These are phyloP conservation scores for Pangasius sanitwongsei DNA, from an alignment of 2,797 vertebrate genomes.

Conservation along the genomic window DNA sequence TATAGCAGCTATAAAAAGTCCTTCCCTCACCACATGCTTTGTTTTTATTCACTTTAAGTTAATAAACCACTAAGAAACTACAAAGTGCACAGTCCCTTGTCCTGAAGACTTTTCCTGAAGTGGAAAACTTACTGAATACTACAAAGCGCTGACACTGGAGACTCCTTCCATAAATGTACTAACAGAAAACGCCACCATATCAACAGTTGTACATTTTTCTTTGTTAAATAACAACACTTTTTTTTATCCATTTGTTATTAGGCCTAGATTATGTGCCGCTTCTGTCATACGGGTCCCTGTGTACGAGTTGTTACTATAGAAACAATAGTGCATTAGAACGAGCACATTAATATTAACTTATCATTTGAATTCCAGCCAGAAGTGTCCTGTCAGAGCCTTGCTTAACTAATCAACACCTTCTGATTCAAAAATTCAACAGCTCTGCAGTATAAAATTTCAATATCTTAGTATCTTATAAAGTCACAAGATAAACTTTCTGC, in stretches of 20 bases:
- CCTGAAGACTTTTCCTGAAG: neutral
- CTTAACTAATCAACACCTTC: constrained; percentile 24
- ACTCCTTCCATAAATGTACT: neutral
- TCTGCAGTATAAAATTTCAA: neutral
- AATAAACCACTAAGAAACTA: neutral
- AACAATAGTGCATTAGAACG: neutral
- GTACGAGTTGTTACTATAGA: constrained; percentile 8
- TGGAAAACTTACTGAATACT: neutral
- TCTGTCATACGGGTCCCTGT: neutral
- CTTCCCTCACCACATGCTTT: neutral
- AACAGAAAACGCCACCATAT: neutral
- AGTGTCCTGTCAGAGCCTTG: neutral
- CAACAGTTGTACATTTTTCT: neutral
- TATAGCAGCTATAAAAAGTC: neutral
- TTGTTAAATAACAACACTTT: neutral
- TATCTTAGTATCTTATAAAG: neutral
- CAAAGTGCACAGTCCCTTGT: neutral
- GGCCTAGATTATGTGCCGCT: neutral
- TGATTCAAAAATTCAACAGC: neutral
- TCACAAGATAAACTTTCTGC: neutral
- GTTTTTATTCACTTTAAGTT: neutral
- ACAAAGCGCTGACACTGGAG: neutral
- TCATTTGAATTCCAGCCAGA: constrained; percentile 13
- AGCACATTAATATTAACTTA: neutral
- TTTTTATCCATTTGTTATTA: neutral